phyloP scores from a whole-genome alignment of 2,797 vertebrate genomes.

The Pithecia hirsuta region DNA sequence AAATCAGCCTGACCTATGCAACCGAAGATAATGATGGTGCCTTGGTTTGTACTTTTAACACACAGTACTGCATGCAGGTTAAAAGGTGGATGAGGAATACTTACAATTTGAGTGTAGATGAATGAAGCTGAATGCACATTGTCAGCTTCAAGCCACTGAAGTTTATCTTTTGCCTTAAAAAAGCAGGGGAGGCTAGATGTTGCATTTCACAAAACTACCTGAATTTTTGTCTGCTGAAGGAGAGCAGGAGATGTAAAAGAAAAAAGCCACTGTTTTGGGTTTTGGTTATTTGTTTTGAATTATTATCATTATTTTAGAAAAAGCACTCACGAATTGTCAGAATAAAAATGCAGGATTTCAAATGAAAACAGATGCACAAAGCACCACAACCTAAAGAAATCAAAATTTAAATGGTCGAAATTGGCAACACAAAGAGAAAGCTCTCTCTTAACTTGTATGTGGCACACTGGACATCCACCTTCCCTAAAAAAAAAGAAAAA shows the following conservation, averaged over 20 bases:
- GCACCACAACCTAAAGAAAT: neutral
- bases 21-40: conserved; percentile 22
- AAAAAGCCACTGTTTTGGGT: conserved; percentile 58
- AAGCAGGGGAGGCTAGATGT: conserved; percentile 64
- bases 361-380: neutral
- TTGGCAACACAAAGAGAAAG: conserved; percentile 72
- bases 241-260: conserved; percentile 68
- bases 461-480: conserved; percentile 78
- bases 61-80: conserved; percentile 55
- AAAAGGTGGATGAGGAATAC: conserved; percentile 71
- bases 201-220: conserved; percentile 78
- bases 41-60: conserved; percentile 49
- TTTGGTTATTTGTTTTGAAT: conserved; percentile 43
- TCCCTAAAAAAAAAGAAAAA: neutral
- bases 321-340: conserved; percentile 79
- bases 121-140: conserved; percentile 83
- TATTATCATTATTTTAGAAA: neutral
- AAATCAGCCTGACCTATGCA: conserved; percentile 53
- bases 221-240: conserved; percentile 75
- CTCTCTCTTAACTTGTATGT: conserved; percentile 80
- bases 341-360: conserved; percentile 76
- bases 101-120: conserved; percentile 82
- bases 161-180: conserved; percentile 76
- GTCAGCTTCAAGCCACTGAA: conserved; percentile 80
- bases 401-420: conserved; percentile 60